phyloP scores from a whole-genome alignment of 2,113 vertebrate genomes.

The Pardalotus punctatus region DNA sequence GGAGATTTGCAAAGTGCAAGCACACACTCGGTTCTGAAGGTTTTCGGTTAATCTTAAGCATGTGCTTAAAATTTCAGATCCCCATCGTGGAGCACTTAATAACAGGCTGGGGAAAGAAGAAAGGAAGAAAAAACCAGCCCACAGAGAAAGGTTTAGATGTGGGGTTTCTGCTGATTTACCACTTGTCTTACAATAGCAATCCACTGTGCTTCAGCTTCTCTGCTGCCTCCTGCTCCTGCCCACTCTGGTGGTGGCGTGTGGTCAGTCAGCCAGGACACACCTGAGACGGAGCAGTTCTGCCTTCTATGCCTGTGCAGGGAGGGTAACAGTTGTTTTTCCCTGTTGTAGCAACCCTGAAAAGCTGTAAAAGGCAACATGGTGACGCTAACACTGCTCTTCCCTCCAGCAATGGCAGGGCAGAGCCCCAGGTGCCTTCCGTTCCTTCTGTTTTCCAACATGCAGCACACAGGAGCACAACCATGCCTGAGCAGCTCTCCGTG shows the following conservation, averaged over 20 bases:
- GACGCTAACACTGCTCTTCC: neutral
- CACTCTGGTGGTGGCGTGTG: fast-evolving
- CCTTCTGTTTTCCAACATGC: neutral
- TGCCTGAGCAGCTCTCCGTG: neutral
- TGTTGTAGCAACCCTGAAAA: neutral
- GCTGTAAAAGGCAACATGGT: neutral
- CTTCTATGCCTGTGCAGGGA: neutral
- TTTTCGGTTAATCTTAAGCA: neutral
- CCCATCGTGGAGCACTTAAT: neutral
- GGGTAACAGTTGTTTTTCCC: no score
- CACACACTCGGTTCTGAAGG: neutral
- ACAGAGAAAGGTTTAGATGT: neutral
- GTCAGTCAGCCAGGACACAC: neutral
- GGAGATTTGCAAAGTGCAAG: neutral
- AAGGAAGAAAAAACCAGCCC: neutral
- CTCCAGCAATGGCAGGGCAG: neutral
- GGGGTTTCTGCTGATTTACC: neutral
- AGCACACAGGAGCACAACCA: neutral
- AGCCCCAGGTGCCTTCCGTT: neutral
- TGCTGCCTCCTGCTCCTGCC: neutral
- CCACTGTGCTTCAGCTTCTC: neutral
- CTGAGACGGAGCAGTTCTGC: neutral
- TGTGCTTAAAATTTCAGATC: neutral
- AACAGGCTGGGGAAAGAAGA: neutral
- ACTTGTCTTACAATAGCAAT: neutral